Conservation (phyloP, 2,888 invertebrate species). For the Phalera bucephala region DNA sequence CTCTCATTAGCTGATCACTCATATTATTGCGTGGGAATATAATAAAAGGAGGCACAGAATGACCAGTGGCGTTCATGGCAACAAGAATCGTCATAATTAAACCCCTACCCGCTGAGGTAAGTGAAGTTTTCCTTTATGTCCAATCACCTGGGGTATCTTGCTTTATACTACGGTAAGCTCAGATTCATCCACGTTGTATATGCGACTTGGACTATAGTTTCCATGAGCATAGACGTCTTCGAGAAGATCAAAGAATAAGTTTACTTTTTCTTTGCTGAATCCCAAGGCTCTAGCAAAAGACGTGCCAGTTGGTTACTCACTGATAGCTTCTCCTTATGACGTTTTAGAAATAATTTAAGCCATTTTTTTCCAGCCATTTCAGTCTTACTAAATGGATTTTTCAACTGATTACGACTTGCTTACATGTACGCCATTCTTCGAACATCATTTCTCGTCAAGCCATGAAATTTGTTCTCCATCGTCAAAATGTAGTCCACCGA, state of each 20-base stretch:
- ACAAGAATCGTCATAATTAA: background rate
- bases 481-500: constrained; percentile 8
- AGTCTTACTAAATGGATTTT: background rate
- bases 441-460: constrained; percentile 8
- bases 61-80: background rate
- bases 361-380: background rate
- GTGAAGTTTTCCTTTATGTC: constrained; percentile 1
- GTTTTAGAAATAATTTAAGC: no score
- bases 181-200: constrained; percentile 18
- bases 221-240: constrained; percentile 16
- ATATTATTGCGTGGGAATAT: constrained; percentile 6
- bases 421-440: constrained; percentile 7
- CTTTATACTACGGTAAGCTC: constrained; percentile 9
- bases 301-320: no score
- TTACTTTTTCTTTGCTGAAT: no score
- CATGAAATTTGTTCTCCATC: constrained; percentile 10
- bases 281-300: no score
- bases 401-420: constrained; percentile 3
- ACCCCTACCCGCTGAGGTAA: background rate
- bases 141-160: constrained; percentile 13
- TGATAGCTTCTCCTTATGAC: no score
- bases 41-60: background rate
- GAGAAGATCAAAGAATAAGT: constrained; percentile 12
- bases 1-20: constrained; percentile 12
- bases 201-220: constrained; percentile 17